Percentiles rank a stretch among this genome's conserved stretches.
These are phyloP conservation scores for Mustela lutreola DNA, from an alignment of 2,113 vertebrate species.

Conservation along the genomic window DNA sequence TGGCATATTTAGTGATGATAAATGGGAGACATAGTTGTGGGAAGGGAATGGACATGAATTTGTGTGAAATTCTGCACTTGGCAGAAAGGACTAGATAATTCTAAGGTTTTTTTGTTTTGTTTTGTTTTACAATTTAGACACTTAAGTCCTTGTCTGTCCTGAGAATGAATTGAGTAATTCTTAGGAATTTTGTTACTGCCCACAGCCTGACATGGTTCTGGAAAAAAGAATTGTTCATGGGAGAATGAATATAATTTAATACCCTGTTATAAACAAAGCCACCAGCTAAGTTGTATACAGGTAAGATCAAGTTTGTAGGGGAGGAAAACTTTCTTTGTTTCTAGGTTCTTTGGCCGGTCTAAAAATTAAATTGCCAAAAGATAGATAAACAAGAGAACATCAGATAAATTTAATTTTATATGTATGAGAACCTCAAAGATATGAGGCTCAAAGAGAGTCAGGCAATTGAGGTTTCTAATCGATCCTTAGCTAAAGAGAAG, in stretches of 20 bases:
- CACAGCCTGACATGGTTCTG: not conserved
- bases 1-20: conserved; percentile 66
- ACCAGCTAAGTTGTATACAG: not conserved
- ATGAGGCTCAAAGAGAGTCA: not conserved
- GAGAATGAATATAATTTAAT: not conserved
- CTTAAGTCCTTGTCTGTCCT: not conserved
- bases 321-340: not conserved
- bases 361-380: not conserved
- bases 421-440: not conserved
- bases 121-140: not conserved
- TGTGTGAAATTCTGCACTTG: conserved; percentile 51
- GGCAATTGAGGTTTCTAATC: not conserved
- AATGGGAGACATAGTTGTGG: conserved; percentile 46
- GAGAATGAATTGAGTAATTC: not conserved
- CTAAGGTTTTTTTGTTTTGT: not conserved
- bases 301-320: not conserved
- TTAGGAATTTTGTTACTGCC: not conserved
- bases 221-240: not conserved
- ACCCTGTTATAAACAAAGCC: not conserved
- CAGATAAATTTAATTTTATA: not conserved
- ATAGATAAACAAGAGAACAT: not conserved
- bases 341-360: not conserved
- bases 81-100: not conserved
- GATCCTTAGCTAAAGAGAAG: not conserved
- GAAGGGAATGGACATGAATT: conserved; percentile 52